These are phyloP conservation scores for Drosophila prostipennis DNA, from an alignment of 2,888 invertebrate species.

Conservation along the genomic window DNA sequence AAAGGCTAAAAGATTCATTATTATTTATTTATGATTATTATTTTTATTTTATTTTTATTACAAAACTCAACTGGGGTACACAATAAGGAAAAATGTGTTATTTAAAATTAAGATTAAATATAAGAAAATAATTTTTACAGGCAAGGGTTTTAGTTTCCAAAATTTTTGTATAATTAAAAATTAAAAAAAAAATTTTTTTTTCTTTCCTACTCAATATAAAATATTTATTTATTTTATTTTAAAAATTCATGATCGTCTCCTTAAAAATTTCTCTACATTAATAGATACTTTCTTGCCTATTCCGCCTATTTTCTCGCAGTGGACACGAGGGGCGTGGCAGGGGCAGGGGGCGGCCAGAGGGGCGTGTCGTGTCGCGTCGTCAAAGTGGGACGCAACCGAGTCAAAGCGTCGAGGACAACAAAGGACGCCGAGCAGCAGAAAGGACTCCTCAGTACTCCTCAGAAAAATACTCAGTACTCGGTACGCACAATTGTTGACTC, in stretches of 20 bases:
- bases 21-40: slow-evolving; percentile 23
- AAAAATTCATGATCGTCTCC: too few relatives aligned
- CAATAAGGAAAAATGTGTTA: not conserved
- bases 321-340: slow-evolving; percentile 3
- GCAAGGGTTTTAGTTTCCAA: too few relatives aligned
- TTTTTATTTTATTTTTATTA: not conserved
- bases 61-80: not conserved
- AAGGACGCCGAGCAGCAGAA: slow-evolving; percentile 11
- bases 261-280: too few relatives aligned
- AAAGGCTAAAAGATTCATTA: slow-evolving; percentile 1
- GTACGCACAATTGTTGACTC: slow-evolving; percentile 33
- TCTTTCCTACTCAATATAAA: too few relatives aligned
- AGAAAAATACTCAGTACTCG: slow-evolving; percentile 2
- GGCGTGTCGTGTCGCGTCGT: slow-evolving; percentile 43
- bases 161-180: too few relatives aligned
- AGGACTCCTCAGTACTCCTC: slow-evolving; percentile 19
- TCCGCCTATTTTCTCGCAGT: slow-evolving; percentile 7
- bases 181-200: too few relatives aligned
- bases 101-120: too few relatives aligned
- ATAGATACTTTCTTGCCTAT: too few relatives aligned
- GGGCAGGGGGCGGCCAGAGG: slow-evolving; percentile 1
- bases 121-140: too few relatives aligned
- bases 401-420: slow-evolving; percentile 63
- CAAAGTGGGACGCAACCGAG: slow-evolving; percentile 77
- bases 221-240: too few relatives aligned